These are phyloP conservation scores for Ophraella communa DNA, from an alignment of 2,888 invertebrate genomes.

Conservation along the genomic window DNA sequence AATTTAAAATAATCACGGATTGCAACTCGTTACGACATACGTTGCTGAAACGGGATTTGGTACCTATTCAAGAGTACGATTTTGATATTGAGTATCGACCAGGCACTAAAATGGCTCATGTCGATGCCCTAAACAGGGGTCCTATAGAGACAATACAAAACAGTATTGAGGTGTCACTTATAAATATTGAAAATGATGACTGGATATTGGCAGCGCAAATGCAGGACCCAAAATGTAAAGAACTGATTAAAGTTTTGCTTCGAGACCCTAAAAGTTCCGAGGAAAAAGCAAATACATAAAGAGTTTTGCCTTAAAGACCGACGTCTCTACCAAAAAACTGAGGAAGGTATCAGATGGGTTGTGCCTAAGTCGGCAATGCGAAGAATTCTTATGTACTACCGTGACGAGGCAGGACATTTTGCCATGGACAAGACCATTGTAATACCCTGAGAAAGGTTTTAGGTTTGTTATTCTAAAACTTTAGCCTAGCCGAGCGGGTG, in stretches of 20 bases:
- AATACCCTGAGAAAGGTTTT: no score
- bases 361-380: conserved; percentile 18
- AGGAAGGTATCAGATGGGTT: conserved; percentile 18
- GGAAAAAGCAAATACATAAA: conserved; percentile 20
- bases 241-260: conserved; percentile 16
- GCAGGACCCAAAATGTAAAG: conserved; percentile 17
- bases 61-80: conserved; percentile 42
- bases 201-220: conserved; percentile 36
- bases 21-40: conserved; percentile 47
- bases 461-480: no score
- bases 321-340: conserved; percentile 14
- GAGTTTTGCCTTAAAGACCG: conserved; percentile 19
- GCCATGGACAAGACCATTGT: conserved; percentile 38
- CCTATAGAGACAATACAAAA: conserved; percentile 36
- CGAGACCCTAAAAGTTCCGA: conserved; percentile 12
- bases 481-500: no score
- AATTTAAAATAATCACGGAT: conserved; percentile 48
- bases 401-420: conserved; percentile 47
- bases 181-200: conserved; percentile 20
- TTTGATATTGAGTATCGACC: conserved; percentile 33
- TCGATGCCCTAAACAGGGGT: conserved; percentile 35
- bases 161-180: conserved; percentile 39
- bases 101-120: conserved; percentile 33
- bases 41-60: conserved; percentile 43
- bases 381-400: conserved; percentile 31